Evolutionary conservation across 2,113 vertebrate species (phyloP), one percentile per base, ranked within the genome.

Genomic region (Amblyopsis rosae): DNA sequence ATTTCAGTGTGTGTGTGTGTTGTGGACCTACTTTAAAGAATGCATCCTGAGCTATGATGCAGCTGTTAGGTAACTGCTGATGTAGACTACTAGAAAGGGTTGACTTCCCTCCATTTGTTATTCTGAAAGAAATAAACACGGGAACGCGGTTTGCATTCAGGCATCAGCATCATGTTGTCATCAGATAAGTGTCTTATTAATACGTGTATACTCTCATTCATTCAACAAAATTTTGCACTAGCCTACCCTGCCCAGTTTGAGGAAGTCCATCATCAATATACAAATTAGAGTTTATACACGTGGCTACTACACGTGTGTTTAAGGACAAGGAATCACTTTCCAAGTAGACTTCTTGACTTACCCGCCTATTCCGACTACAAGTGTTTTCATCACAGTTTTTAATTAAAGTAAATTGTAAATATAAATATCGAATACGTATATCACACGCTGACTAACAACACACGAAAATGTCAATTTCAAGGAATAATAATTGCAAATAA

Each of bases 21-120:
- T 35, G 1, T 4, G 73, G 26, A 5, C 19, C 7, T 92, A 98
- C 96, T 94, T 99, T 99, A 87, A 98, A 99, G 86, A 95, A 98
- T 41, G 92, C 85, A 80, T 99, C 97, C 80, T 99, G 97, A 76
- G 90, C 93, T 65, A 98, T 93, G 61, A 94, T 56, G 75, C 87
- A 92, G 85, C 95, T 96, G 78, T 94, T 95, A 54, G 92, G 93
- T 70, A 98, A 88, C 64, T 77, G 76, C 81, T 93, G 82, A 70
- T 93, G 92, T 59, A 98, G 91, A 65, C 87, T 93, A 75, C 71
- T 83, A 61, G 96, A 91, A 65, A 99, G 85, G 0, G 96, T 98
- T 19, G 95, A 94, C 87, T 99, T 99, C 3, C 97, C 97, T 13
- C 96, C 96, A 81, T 98, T 98, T 78, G 97, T 98, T 82, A 96